These are phyloP conservation scores for Plebejus argus DNA, from an alignment of 2,888 invertebrate species.

Conservation along the genomic window DNA sequence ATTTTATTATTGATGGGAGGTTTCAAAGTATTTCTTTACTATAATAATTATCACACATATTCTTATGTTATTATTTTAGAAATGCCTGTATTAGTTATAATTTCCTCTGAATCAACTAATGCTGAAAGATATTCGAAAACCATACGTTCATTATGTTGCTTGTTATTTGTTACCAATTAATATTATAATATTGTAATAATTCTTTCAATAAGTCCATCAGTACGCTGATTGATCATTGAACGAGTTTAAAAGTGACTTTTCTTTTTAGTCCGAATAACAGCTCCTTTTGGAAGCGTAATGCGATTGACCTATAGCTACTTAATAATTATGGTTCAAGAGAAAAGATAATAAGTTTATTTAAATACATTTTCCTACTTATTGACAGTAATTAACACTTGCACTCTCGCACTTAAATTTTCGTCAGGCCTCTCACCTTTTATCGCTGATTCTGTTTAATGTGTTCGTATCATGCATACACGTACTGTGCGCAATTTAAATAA, in stretches of 20 bases:
- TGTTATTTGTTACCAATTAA: neutral
- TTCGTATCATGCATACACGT: slow-evolving; percentile 22
- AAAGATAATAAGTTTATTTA: slow-evolving; percentile 27
- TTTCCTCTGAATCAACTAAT: neutral
- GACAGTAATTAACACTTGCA: slow-evolving; percentile 31
- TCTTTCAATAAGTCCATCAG: neutral
- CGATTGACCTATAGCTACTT: slow-evolving; percentile 20
- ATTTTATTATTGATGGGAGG: neutral
- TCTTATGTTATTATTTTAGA: neutral
- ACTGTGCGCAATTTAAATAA: slow-evolving; percentile 6
- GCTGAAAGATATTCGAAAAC: neutral
- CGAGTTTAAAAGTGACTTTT: slow-evolving; percentile 5
- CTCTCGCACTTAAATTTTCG: slow-evolving; percentile 26
- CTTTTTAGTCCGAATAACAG: slow-evolving; percentile 16
- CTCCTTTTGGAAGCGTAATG: slow-evolving; percentile 15
- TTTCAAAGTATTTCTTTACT: neutral
- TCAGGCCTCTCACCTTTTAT: slow-evolving; percentile 27
- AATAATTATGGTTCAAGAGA: slow-evolving; percentile 23
- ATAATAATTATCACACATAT: neutral
- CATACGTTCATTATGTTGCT: neutral
- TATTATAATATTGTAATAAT: neutral
- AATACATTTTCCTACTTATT: slow-evolving; percentile 25
- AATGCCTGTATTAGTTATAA: neutral
- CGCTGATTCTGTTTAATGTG: slow-evolving; percentile 27
- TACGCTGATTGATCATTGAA: neutral